Evolutionary conservation across 2,113 vertebrate genomes (phyloP).

Genomic region (Tupaia chinensis): DNA sequence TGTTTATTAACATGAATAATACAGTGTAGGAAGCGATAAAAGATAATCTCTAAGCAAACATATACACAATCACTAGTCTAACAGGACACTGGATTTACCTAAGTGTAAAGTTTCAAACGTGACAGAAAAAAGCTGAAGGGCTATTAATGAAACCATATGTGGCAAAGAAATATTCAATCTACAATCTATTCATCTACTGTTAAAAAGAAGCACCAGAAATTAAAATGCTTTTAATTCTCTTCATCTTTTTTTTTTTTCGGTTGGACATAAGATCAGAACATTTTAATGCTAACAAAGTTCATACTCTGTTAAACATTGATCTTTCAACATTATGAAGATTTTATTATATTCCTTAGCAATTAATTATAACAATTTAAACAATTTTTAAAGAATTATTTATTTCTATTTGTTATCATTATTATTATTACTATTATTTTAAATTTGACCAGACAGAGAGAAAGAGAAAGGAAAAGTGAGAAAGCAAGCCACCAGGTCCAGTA

Average conservation of each 20-base stretch:
- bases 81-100: background rate
- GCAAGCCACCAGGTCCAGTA: too few relatives aligned
- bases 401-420: too few relatives aligned
- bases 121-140: conserved; percentile 48
- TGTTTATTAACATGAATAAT: background rate
- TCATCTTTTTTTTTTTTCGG: background rate
- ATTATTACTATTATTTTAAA: background rate
- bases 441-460: too few relatives aligned
- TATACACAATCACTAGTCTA: background rate
- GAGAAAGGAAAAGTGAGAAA: too few relatives aligned
- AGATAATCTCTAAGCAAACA: conserved; percentile 7
- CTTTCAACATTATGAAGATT: conserved; percentile 31
- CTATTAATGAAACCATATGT: conserved; percentile 17
- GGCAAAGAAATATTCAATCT: conserved; percentile 44
- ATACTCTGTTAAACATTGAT: conserved; percentile 11
- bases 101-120: background rate
- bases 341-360: background rate
- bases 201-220: conserved; percentile 50
- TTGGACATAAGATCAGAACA: conserved; percentile 32
- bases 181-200: conserved; percentile 16
- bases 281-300: conserved; percentile 48
- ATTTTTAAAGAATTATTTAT: too few relatives aligned
- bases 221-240: conserved; percentile 38
- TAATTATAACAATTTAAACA: conserved; percentile 16
- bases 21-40: background rate